Evolutionary conservation across 2,113 vertebrate genomes (phyloP), one percentile per base, ranked within the genome.

Genomic region (Poeciliopsis retropinna): DNA sequence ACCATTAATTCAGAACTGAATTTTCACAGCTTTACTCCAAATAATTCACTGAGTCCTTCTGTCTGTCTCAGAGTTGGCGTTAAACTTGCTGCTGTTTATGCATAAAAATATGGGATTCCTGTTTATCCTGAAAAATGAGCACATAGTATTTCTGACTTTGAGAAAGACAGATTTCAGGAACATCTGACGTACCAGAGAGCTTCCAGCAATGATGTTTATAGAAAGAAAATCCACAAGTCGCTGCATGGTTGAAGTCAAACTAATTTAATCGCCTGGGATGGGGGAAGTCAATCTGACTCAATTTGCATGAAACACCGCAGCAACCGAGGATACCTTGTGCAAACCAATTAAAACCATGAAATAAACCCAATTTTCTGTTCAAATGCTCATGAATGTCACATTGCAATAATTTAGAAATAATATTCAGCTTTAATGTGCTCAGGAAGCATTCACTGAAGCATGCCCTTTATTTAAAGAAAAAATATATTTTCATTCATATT

Each of bases 221-320:
- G 68, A 64, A 74, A 62, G 57, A 66, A 66, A 57, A 14, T 71
- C 57, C 30, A 71, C 63, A 57, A 54, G 60, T 54, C 44, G 60
- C 60, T n/a, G 39, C 12, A 64, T 39, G 77, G 81, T 82, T 86
- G 80, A 85, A 86, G 84, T 84, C 64, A 60, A 76, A 70, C 66
- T 74, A 63, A 80, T 80, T 82, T 72, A 32, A 69, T 68, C 87
- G 74, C 69, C 65, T 0, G 44, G 54, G 78, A 81, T 9, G 8
- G 32, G 30, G 15, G 39, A 12, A 28, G 19, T 47, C 72, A 62
- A 44, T 76, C 54, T 67, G 82, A 81, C 84, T 81, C 79, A 73
- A 67, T 86, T 90, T 66, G 47, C 47, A 15, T 10, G 39, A 71
- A 81, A 83, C 73, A 37, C 47, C 65, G n/a, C 70, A 44, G 39